Evolutionary conservation across 2,113 vertebrate genomes (phyloP).

Genomic region (Heloderma charlesbogerti): DNA sequence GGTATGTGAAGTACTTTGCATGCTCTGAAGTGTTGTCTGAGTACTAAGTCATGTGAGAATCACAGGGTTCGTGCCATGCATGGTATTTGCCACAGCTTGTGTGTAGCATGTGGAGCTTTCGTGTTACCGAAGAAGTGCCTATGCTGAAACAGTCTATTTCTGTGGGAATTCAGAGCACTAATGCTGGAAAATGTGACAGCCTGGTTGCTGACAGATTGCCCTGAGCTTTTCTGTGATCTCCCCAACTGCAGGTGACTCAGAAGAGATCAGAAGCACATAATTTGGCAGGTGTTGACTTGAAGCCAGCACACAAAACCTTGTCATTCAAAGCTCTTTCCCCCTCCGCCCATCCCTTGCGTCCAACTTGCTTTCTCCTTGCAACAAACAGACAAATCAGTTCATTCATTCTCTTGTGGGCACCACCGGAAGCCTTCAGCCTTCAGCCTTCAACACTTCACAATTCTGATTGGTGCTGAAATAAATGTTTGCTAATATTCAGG

Average conservation of each 20-base stretch:
- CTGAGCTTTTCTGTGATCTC: background rate
- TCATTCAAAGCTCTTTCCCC: background rate
- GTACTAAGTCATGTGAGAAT: background rate
- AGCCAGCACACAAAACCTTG: background rate
- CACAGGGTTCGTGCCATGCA: background rate
- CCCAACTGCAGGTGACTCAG: background rate
- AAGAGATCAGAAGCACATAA: slow-evolving; percentile 3
- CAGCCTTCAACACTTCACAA: background rate
- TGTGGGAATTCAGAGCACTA: background rate
- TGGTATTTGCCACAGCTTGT: background rate
- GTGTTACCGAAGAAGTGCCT: background rate
- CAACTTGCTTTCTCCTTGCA: background rate
- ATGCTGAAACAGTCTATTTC: background rate
- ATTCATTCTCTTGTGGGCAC: too few species aligned
- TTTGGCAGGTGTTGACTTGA: slow-evolving; percentile 1
- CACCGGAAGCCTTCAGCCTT: too few species aligned
- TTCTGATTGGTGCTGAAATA: background rate
- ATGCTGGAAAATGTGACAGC: background rate
- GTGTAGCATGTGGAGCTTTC: background rate
- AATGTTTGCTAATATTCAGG: background rate
- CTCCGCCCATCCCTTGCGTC: background rate
- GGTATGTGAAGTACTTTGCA: background rate
- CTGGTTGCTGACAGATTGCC: slow-evolving; percentile 10
- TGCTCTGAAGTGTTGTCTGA: background rate
- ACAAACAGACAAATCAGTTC: background rate